Evolutionary conservation across 2,888 invertebrate species (phyloP).

Genomic region (Scaptomyza flava): DNA sequence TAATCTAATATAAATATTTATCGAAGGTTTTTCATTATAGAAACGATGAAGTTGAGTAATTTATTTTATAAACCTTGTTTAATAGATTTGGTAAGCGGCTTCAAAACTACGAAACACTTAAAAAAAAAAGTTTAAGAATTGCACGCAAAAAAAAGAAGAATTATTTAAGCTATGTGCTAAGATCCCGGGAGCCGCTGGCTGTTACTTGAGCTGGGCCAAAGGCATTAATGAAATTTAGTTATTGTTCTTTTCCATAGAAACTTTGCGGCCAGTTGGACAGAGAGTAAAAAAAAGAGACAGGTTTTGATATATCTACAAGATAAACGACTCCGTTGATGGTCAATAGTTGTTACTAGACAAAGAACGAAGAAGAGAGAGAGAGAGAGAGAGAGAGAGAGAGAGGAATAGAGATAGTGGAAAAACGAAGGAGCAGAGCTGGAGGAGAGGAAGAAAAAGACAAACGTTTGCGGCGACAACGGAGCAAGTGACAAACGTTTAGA

Average conservation of each 20-base stretch:
- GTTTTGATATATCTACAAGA: slow-evolving; percentile 61
- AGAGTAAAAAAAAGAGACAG: slow-evolving; percentile 16
- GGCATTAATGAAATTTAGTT: slow-evolving; percentile 27
- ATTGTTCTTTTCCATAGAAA: slow-evolving; percentile 54
- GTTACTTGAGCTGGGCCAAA: too few species aligned
- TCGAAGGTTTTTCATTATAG: too few species aligned
- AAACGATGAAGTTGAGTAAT: too few species aligned
- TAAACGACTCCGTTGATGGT: slow-evolving; percentile 64
- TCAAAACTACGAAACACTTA: too few species aligned
- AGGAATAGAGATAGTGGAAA: slow-evolving; percentile 42
- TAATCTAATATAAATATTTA: too few species aligned
- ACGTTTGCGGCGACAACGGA: slow-evolving; percentile 73
- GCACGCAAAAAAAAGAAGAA: too few species aligned
- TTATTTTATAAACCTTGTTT: too few species aligned
- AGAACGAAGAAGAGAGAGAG: not conserved
- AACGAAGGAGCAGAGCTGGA: slow-evolving; percentile 72
- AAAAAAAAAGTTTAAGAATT: too few species aligned
- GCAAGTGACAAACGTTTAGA: slow-evolving; percentile 79
- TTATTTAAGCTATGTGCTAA: too few species aligned
- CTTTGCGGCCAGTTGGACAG: slow-evolving; percentile 9
- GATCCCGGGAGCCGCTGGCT: too few species aligned
- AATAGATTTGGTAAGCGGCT: too few species aligned
- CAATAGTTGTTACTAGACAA: slow-evolving; percentile 33
- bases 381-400: slow-evolving; percentile 1
- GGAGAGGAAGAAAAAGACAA: slow-evolving; percentile 66